Conservation (phyloP, 2,888 invertebrate genomes). For the Drosophila histrio region DNA sequence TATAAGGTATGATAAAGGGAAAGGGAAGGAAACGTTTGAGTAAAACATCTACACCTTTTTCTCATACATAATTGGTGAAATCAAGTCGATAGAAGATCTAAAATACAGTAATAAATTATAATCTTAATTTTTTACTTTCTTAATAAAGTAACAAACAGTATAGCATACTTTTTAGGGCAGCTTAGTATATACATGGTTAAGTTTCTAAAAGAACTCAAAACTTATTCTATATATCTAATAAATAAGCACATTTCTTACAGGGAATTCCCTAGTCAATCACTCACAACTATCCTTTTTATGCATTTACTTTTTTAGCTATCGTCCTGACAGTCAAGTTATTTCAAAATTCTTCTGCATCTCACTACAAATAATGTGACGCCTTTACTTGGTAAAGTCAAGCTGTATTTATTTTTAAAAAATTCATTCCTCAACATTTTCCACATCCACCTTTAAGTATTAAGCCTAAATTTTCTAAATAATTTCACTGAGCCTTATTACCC, state of each 20-base stretch:
- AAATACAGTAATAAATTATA: no score
- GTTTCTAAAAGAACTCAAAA: no score
- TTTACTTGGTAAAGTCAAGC: not conserved
- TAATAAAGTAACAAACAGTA: not conserved
- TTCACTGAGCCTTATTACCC: slow-evolving; percentile 59
- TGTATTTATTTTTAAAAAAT: slow-evolving; percentile 6
- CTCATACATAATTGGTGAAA: no score
- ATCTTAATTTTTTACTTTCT: no score
- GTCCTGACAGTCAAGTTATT: not conserved
- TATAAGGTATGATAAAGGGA: not conserved
- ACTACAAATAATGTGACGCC: not conserved
- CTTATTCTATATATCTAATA: no score
- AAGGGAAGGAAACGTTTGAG: no score
- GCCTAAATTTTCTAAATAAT: slow-evolving; percentile 60
- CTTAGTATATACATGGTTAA: not conserved
- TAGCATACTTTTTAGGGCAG: not conserved
- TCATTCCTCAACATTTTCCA: slow-evolving; percentile 2
- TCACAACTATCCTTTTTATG: not conserved
- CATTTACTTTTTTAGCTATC: slow-evolving; percentile 4
- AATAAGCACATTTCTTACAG: not conserved
- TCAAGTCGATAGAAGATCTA: no score
- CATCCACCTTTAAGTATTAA: not conserved
- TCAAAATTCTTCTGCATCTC: not conserved
- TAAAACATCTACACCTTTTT: not conserved
- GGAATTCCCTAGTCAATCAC: not conserved